Evolutionary conservation across 2,797 vertebrate species (phyloP), one percentile per base, ranked within the genome.

Genomic region (Moxostoma hubbsi): DNA sequence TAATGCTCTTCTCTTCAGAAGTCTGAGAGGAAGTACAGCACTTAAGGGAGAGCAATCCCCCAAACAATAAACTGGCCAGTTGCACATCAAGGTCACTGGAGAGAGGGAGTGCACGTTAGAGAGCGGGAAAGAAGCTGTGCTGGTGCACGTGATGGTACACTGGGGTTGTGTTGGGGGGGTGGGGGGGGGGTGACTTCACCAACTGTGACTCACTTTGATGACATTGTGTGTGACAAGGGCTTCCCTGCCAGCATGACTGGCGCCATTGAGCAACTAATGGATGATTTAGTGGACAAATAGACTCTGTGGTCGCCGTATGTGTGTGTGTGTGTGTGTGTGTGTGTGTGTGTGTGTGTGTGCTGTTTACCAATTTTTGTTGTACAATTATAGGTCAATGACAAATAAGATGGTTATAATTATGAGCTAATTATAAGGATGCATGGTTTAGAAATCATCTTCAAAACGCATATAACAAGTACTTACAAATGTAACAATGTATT

Each of bases 211-310:
- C 50, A 81, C 69, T 81, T 77, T 83, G 83, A 80, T 82, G 79
- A 83, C 83, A 85, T 75, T 1, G 54, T 49, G 72, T 57, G 79
- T 67, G 83, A 84, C 85, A 86, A 9, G 5, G 61, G 79, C 74
- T 84, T 80, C 75, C 77, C 83, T 82, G 81, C 81, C 77, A 82
- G 81, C 70, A 80, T 58, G 77, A 57, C 81, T 72, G 79, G 79
- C 82, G 76, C 79, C 83, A 78, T 73, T 24, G 66, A 61, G 75
- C 66, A 84, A 70, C 78, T 84, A 83, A 86, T 84, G 61, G 64
- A 83, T 75, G 72, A 80, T 68, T 81, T 79, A 79, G 36, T 83
- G 63, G 63, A 15, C 66, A 76, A 77, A 77, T 71, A 62, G 15
- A n/a, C 78, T 73, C 50, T 64, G 64, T 67, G 75, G 36, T 36